Conservation (phyloP, 2,888 invertebrate species). For the Mechanitis mazaeus region DNA sequence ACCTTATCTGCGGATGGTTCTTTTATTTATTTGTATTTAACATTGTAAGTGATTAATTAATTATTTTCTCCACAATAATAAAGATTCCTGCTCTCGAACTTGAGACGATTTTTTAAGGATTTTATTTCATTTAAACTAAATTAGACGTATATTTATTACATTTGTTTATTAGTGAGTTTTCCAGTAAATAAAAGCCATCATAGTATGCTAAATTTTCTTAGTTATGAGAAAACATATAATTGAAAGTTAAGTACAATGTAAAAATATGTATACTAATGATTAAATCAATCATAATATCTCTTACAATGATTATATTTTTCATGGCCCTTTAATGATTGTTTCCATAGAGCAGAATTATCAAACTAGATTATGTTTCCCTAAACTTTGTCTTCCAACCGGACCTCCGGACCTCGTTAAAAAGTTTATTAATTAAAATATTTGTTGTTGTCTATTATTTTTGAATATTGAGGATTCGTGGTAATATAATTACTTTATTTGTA, state of each 20-base stretch:
- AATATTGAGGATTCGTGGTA: too few species aligned
- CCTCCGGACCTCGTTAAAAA: background rate
- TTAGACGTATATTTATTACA: too few species aligned
- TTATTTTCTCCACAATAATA: background rate
- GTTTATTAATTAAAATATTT: slow-evolving; percentile 6
- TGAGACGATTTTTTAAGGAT: too few species aligned
- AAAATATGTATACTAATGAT: too few species aligned
- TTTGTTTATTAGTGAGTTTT: too few species aligned
- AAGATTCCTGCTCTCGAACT: background rate
- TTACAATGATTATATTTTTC: background rate
- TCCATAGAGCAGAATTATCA: background rate
- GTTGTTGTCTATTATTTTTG: background rate
- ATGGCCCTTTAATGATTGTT: background rate
- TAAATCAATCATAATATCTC: background rate
- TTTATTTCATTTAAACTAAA: too few species aligned
- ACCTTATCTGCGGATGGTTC: background rate
- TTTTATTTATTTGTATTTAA: slow-evolving; percentile 1
- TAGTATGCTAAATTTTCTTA: too few species aligned
- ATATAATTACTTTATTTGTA: too few species aligned
- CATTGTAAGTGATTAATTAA: slow-evolving; percentile 1
- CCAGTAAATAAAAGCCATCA: too few species aligned
- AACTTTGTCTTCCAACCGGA: background rate
- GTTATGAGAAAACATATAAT: too few species aligned
- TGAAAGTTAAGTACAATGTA: too few species aligned
- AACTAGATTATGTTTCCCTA: slow-evolving; percentile 3